Evolutionary conservation across 1,140 invertebrate species (phyloP).

Genomic region (Micrasema minimum): DNA sequence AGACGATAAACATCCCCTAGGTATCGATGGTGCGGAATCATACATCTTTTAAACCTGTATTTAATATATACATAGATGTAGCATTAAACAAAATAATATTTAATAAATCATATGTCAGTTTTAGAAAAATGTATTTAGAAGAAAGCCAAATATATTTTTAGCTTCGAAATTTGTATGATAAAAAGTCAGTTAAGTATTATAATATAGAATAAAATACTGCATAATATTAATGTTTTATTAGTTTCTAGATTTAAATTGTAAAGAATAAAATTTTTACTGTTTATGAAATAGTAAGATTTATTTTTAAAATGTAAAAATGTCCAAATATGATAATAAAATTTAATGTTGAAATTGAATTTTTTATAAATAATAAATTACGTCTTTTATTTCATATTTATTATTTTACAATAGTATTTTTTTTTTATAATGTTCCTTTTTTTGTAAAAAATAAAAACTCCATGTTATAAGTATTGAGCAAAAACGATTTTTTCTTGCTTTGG

Average conservation of each 20-base stretch:
- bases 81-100: too few relatives aligned
- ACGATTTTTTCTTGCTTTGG: background rate
- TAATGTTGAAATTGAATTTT: slow-evolving; percentile 10
- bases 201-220: background rate
- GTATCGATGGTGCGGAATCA: too few relatives aligned
- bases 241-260: background rate
- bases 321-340: slow-evolving; percentile 14
- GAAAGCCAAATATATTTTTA: too few relatives aligned
- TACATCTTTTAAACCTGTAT: too few relatives aligned
- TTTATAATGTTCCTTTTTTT: background rate
- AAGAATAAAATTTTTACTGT: background rate
- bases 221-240: background rate
- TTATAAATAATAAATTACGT: background rate
- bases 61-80: too few relatives aligned
- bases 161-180: background rate
- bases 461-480: background rate
- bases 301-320: background rate
- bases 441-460: background rate
- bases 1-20: too few relatives aligned
- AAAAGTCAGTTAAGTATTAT: background rate
- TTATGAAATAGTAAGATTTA: background rate
- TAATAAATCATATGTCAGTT: too few relatives aligned
- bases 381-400: background rate
- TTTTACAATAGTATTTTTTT: background rate
- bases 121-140: too few relatives aligned